phyloP scores from a whole-genome alignment of 2,113 vertebrate genomes.

The Pedionomus torquatus region DNA sequence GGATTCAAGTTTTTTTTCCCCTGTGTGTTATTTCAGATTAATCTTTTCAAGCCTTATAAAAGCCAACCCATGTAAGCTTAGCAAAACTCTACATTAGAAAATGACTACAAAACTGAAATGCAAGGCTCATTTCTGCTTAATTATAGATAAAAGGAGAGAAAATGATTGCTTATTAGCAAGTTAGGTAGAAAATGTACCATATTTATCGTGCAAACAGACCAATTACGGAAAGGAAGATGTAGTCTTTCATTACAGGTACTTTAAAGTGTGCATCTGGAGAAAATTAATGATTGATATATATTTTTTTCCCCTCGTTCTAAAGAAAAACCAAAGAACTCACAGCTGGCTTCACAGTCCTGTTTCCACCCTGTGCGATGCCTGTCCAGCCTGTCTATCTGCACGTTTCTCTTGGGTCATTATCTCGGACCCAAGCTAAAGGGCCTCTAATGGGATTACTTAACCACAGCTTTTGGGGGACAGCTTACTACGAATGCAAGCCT shows the following conservation, averaged over 20 bases:
- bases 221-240: background rate
- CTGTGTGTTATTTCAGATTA: background rate
- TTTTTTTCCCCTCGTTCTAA: background rate
- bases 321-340: background rate
- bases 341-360: background rate
- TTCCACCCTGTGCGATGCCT: rapidly evolving
- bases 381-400: background rate
- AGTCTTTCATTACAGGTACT: conserved; percentile 20
- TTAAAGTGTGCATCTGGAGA: background rate
- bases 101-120: background rate
- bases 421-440: background rate
- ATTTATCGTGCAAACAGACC: conserved; percentile 25
- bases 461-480: background rate
- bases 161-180: conserved; percentile 48
- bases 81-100: background rate
- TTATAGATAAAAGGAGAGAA: conserved; percentile 46
- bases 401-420: background rate
- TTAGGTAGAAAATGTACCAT: conserved; percentile 25
- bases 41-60: background rate
- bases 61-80: background rate
- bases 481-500: rapidly evolving
- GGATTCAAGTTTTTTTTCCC: background rate
- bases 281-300: background rate
- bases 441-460: too few relatives aligned
- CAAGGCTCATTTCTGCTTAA: conserved; percentile 15